Conservation (phyloP, 2,797 vertebrate genomes). For the Acanthiza pusilla region DNA sequence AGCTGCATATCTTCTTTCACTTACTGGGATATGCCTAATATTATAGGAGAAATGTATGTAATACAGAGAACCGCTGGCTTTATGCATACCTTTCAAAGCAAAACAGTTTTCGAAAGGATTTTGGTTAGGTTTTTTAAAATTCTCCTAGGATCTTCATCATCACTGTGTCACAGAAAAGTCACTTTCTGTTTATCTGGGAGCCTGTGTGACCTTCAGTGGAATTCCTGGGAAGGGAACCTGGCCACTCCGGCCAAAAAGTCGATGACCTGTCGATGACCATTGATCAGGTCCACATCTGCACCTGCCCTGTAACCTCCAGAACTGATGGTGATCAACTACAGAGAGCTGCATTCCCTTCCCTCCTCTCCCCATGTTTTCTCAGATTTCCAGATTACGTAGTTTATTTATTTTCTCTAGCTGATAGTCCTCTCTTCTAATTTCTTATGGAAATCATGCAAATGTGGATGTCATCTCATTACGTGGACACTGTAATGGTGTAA, state of each 20-base stretch:
- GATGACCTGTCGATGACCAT: neutral
- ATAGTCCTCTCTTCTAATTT: neutral
- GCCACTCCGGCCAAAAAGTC: fast-evolving
- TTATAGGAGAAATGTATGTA: neutral
- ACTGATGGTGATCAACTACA: neutral
- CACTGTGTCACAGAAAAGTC: neutral
- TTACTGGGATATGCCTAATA: neutral
- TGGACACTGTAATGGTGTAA: neutral
- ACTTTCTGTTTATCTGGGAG: neutral
- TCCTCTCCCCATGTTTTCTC: neutral
- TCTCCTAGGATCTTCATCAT: neutral
- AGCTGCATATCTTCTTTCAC: neutral
- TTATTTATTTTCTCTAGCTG: neutral
- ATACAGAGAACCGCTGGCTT: neutral
- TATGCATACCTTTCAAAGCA: neutral
- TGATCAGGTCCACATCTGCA: neutral
- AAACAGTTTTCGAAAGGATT: neutral
- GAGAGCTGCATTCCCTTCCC: neutral
- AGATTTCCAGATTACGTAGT: neutral
- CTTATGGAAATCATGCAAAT: neutral
- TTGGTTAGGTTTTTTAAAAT: neutral
- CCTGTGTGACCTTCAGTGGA: neutral
- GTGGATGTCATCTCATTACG: neutral
- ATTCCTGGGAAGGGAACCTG: neutral
- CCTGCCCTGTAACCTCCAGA: neutral